Evolutionary conservation across 2,888 invertebrate genomes (phyloP), one percentile per base, ranked within the genome.

Genomic region (Thymelicus sylvestris): DNA sequence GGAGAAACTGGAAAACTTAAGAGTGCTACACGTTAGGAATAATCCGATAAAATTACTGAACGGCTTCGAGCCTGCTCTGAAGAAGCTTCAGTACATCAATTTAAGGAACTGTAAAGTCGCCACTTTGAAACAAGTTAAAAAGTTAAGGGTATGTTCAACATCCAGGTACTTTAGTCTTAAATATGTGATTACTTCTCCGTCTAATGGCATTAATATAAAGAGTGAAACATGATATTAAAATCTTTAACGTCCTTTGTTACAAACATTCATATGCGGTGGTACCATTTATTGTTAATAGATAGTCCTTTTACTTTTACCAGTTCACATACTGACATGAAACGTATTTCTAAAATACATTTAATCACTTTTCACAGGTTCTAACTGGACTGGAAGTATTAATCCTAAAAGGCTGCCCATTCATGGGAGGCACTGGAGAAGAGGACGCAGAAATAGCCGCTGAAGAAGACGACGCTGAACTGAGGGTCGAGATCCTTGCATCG

Each of bases 21-120:
- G 95, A 73, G 95, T 96, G 19, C 86, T 98, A 13, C 97, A 98
- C 80, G 85, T 97, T 48, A 95, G 97, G 0, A 94, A 95, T 60
- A 98, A 98, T 86, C 94, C 92, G 12, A 90, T 96, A 72, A 91
- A 85, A 63, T 84, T 88, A 57, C 80, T 96, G 12, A 86, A 94
- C 44, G 95, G 95, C 0, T 95, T 96, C 74, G 80, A 87, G 10
- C 79, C 83, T 12, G 77, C 74, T 0, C 79, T 94, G 50, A 84
- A 72, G 6, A 94, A 94, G 72, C 83, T 96, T 19, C 84, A 82
- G 47, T 95, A 95, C 72, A 60, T 96, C 0, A 96, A 96, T 81
- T 76, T 96, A 41, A 83, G 96, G 1, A 91, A 91, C 73, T 95
- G 95, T 74, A 92, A 91, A 74, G 92, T 96, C 24, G 77, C 78